A percentile compares a stretch with the other conserved stretches of the same genome.
Conservation (phyloP, 1,140 invertebrate genomes). For the Apocrypta bakeri region DNA sequence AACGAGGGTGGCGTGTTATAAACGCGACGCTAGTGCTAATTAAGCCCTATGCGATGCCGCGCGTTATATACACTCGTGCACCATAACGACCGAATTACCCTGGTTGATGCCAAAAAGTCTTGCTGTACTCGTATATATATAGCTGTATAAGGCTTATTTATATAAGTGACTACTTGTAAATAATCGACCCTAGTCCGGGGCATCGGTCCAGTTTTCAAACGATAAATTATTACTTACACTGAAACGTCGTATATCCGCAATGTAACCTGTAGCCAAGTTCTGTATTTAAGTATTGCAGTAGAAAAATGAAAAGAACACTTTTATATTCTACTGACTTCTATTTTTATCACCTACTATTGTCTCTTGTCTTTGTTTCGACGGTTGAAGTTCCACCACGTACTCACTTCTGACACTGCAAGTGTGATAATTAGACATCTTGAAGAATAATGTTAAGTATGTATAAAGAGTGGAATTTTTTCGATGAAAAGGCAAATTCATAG, state of each 20-base stretch:
- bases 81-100: background rate
- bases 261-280: too few relatives aligned
- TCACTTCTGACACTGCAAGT: background rate
- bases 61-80: background rate
- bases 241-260: too few relatives aligned
- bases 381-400: too few relatives aligned
- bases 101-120: background rate
- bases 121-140: too few relatives aligned
- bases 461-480: background rate
- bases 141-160: background rate
- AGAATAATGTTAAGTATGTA: background rate
- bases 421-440: background rate
- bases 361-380: background rate
- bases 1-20: background rate
- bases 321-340: background rate
- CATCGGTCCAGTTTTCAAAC: background rate
- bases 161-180: background rate
- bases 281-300: too few relatives aligned
- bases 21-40: background rate
- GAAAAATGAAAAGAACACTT: too few relatives aligned
- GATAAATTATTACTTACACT: background rate
- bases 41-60: slow-evolving; percentile 14
- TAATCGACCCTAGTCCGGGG: background rate
- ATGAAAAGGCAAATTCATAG: background rate
- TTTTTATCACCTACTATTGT: too few relatives aligned